phyloP scores from a whole-genome alignment of 2,113 vertebrate species.

The Hiodon tergisus region DNA sequence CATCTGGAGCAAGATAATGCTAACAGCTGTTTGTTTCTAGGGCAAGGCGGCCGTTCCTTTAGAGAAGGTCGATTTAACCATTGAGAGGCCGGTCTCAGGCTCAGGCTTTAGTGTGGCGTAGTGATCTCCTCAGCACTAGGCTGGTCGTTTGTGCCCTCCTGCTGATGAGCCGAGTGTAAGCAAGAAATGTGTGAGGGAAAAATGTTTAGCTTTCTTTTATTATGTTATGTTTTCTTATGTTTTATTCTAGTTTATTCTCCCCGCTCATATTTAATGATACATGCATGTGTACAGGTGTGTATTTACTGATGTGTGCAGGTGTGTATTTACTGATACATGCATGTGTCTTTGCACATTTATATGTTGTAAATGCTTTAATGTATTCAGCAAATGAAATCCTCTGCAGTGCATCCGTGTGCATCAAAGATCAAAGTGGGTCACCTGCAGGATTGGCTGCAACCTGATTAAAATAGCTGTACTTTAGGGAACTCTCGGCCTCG shows the following conservation, averaged over 20 bases:
- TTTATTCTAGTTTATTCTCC: background rate
- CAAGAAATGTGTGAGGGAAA: background rate
- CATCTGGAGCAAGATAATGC: conserved; percentile 15
- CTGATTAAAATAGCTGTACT: conserved; percentile 40
- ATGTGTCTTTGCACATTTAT: background rate
- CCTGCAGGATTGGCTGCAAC: conserved; percentile 23
- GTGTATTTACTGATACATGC: background rate
- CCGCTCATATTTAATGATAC: too few species aligned
- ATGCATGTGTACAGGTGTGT: too few species aligned
- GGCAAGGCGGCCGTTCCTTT: conserved; percentile 34
- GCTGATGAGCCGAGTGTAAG: background rate
- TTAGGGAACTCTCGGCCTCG: background rate
- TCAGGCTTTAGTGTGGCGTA: conserved; percentile 1
- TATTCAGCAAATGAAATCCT: conserved; percentile 19
- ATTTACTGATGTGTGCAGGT: background rate
- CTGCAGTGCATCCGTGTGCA: conserved; percentile 10
- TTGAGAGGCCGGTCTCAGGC: conserved; percentile 30
- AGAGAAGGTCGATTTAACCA: conserved; percentile 7
- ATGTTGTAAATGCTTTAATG: background rate
- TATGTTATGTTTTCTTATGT: too few species aligned
- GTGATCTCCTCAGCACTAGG: background rate
- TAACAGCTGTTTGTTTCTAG: conserved; percentile 48
- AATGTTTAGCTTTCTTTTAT: too few species aligned
- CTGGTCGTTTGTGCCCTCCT: background rate
- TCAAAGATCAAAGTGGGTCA: conserved; percentile 50